Evolutionary conservation across 2,888 invertebrate genomes (phyloP).

Genomic region (Timema cristinae): DNA sequence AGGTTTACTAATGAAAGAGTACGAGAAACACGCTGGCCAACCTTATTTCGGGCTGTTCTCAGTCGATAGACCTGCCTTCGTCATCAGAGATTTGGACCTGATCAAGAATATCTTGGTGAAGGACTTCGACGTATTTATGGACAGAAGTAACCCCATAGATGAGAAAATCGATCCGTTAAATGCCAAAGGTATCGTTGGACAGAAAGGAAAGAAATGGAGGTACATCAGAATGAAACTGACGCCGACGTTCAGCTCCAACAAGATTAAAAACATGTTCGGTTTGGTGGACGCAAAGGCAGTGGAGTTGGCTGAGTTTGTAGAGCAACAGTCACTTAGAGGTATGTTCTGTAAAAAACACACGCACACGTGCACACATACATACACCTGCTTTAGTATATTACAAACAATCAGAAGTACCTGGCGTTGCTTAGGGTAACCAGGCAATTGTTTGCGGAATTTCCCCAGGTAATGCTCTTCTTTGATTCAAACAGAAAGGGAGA

Average conservation of each 20-base stretch:
- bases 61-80: neutral
- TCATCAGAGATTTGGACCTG: neutral
- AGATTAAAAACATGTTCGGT: neutral
- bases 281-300: neutral
- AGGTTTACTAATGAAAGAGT: neutral
- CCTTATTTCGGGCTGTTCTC: neutral
- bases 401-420: too few relatives aligned
- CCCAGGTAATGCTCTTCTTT: too few relatives aligned
- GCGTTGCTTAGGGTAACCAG: too few relatives aligned
- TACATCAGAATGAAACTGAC: conserved; percentile 2
- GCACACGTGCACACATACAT: too few relatives aligned
- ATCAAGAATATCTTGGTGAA: conserved; percentile 13
- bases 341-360: too few relatives aligned
- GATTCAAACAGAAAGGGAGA: too few relatives aligned
- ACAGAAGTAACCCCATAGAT: neutral
- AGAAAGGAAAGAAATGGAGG: neutral
- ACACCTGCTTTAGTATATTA: too few relatives aligned
- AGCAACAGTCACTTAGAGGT: too few relatives aligned
- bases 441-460: too few relatives aligned
- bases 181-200: neutral
- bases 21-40: neutral
- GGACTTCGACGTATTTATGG: neutral
- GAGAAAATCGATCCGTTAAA: neutral
- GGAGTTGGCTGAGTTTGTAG: neutral
- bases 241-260: neutral